These are phyloP conservation scores for Drosophila malerkotliana DNA, from an alignment of 1,140 invertebrate genomes.

Conservation along the genomic window DNA sequence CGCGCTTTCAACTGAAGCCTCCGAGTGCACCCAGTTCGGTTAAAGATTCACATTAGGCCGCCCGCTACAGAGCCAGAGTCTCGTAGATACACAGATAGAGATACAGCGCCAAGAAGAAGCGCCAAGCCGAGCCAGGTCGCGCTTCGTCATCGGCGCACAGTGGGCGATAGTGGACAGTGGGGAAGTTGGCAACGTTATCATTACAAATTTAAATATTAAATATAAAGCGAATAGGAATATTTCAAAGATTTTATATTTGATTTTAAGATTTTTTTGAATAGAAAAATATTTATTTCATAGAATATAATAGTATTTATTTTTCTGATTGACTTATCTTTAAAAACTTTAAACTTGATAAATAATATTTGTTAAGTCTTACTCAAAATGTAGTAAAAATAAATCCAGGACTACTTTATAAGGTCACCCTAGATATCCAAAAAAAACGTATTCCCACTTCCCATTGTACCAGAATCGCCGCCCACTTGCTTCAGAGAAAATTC, in stretches of 20 bases:
- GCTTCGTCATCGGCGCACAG: constrained; percentile 68
- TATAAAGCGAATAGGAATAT: too few species aligned
- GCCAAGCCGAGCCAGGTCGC: constrained; percentile 42
- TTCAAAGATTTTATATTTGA: too few species aligned
- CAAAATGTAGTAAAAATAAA: too few species aligned
- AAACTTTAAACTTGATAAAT: too few species aligned
- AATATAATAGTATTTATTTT: too few species aligned
- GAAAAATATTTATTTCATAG: too few species aligned
- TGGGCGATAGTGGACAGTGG: constrained; percentile 13
- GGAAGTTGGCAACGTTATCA: not conserved
- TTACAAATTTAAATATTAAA: not conserved
- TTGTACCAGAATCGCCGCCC: constrained; percentile 10
- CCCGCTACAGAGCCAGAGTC: constrained; percentile 37
- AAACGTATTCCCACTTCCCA: not conserved
- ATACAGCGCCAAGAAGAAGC: constrained; percentile 62
- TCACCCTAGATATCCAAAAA: too few species aligned
- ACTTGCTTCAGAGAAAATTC: constrained; percentile 37
- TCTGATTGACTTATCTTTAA: too few species aligned
- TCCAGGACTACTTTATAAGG: too few species aligned
- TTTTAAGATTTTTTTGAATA: too few species aligned
- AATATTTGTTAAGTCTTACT: too few species aligned
- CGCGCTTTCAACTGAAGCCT: constrained; percentile 72
- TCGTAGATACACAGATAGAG: constrained; percentile 25
- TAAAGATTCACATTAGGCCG: constrained; percentile 78
- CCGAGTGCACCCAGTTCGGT: constrained; percentile 67